phyloP scores from a whole-genome alignment of 2,888 invertebrate genomes.

The Torymus texanus region DNA sequence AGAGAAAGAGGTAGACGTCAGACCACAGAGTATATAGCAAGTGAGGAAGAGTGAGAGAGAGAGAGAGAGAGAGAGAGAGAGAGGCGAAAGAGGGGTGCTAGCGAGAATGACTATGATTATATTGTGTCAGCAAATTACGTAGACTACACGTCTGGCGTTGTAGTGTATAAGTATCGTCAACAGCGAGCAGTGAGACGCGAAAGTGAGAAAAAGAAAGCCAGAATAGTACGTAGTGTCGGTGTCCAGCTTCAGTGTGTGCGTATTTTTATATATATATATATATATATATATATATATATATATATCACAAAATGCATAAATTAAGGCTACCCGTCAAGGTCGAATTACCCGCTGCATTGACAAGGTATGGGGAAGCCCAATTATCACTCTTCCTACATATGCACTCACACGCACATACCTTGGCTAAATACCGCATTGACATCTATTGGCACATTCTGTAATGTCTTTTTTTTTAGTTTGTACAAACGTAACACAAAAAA shows the following conservation, averaged over 20 bases:
- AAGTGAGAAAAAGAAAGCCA: not conserved
- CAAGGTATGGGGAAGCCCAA: constrained; percentile 70
- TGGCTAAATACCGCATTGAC: constrained; percentile 9
- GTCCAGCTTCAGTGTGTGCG: constrained; percentile 55
- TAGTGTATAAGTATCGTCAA: constrained; percentile 37
- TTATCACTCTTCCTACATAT: constrained; percentile 59
- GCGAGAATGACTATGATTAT: constrained; percentile 22
- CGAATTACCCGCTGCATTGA: constrained; percentile 71
- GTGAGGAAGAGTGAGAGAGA: no score
- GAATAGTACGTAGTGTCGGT: not conserved
- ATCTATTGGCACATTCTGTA: constrained; percentile 10
- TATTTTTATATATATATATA: no score
- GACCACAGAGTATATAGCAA: no score
- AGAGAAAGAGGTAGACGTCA: not conserved
- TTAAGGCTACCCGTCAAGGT: constrained; percentile 72
- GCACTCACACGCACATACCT: constrained; percentile 2
- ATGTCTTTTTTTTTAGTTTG: constrained; percentile 5
- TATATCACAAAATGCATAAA: constrained; percentile 71
- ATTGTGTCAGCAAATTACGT: constrained; percentile 32
- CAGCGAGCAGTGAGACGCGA: not conserved
- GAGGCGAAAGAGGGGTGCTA: constrained; percentile 12
- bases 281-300: no score
- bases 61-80: no score
- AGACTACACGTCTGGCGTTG: constrained; percentile 50
- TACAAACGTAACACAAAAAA: not conserved